phyloP scores from a whole-genome alignment of 2,888 invertebrate species.

The Ochropleura leucogaster region DNA sequence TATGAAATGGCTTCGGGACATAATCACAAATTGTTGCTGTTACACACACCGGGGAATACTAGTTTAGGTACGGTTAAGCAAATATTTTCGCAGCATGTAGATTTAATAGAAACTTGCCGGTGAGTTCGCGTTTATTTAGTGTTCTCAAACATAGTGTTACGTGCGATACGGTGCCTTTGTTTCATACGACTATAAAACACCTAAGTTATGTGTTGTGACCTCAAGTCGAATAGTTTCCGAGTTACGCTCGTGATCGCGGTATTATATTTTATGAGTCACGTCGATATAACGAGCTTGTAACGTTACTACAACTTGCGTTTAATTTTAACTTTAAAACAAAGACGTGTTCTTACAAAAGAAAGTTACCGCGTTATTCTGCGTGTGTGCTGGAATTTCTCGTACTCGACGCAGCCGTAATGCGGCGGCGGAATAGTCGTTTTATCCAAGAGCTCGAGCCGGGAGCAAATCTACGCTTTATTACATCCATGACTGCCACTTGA shows the following conservation, averaged over 20 bases:
- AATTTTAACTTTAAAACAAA: constrained; percentile 65
- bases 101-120: constrained; percentile 64
- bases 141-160: constrained; percentile 64
- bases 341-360: constrained; percentile 64
- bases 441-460: constrained; percentile 61
- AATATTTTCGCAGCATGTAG: constrained; percentile 66
- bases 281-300: constrained; percentile 60
- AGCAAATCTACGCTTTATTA: constrained; percentile 70
- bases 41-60: constrained; percentile 51
- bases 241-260: constrained; percentile 71
- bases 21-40: constrained; percentile 43
- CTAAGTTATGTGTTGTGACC: constrained; percentile 78
- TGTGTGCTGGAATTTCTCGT: constrained; percentile 61
- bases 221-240: constrained; percentile 77
- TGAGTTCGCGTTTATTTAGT: constrained; percentile 66
- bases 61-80: constrained; percentile 57
- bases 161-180: constrained; percentile 70
- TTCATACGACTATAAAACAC: constrained; percentile 73
- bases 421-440: constrained; percentile 67
- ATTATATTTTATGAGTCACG: constrained; percentile 76
- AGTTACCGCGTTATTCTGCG: constrained; percentile 56
- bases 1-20: constrained; percentile 34
- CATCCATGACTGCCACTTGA: constrained; percentile 66
- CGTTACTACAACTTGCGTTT: constrained; percentile 58
- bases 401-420: constrained; percentile 64